Percentiles rank a stretch among this genome's conserved stretches.
These are phyloP conservation scores for Mobula birostris DNA, from an alignment of 2,113 vertebrate genomes.

Conservation along the genomic window DNA sequence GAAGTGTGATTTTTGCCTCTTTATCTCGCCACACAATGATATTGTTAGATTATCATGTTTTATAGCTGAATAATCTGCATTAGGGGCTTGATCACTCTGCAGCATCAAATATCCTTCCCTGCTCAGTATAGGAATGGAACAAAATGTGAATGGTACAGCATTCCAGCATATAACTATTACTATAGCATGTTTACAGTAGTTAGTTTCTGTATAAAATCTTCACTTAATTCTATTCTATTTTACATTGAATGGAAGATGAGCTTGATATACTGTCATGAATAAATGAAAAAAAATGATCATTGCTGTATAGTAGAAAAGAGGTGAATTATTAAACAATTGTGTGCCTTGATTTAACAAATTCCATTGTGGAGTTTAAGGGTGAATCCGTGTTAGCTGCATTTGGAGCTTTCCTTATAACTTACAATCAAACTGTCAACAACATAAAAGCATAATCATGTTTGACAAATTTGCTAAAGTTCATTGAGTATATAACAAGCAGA, in stretches of 20 bases:
- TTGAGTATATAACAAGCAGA: too few relatives aligned
- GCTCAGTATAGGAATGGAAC: not conserved
- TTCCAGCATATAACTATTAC: not conserved
- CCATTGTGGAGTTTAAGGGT: too few relatives aligned
- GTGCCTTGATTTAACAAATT: not conserved
- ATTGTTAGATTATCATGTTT: not conserved
- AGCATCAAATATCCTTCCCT: not conserved
- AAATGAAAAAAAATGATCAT: not conserved
- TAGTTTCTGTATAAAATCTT: not conserved
- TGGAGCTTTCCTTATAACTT: too few relatives aligned
- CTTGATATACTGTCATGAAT: not conserved
- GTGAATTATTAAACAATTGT: not conserved
- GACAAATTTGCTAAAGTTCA: too few relatives aligned
- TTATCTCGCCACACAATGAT: not conserved
- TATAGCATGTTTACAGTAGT: not conserved
- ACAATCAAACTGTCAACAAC: too few relatives aligned
- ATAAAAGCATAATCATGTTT: too few relatives aligned
- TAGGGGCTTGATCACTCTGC: not conserved
- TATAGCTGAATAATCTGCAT: not conserved
- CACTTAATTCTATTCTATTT: not conserved
- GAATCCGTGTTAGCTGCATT: too few relatives aligned
- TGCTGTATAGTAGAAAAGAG: not conserved
- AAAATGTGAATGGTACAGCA: not conserved
- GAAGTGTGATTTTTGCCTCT: not conserved
- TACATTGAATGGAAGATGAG: not conserved